Conservation (phyloP, 2,113 vertebrate genomes). For the Rafetus swinhoei region DNA sequence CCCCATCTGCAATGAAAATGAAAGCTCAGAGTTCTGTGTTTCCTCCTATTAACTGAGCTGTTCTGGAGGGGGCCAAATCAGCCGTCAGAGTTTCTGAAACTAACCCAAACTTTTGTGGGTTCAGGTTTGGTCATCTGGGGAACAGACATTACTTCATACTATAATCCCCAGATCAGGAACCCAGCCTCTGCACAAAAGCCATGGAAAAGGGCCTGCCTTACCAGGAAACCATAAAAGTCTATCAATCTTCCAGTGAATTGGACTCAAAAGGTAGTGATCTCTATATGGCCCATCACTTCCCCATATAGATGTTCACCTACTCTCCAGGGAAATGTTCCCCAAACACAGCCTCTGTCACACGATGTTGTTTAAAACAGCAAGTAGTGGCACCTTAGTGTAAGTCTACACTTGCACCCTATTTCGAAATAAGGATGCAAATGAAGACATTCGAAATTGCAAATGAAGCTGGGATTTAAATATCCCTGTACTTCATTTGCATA, state of each 20-base stretch:
- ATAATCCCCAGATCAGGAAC: neutral
- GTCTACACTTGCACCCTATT: no score
- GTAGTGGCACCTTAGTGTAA: no score
- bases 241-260: neutral
- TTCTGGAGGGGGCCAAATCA: rapidly evolving
- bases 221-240: neutral
- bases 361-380: no score
- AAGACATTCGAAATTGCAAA: no score
- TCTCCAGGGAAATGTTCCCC: neutral
- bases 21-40: neutral
- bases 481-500: no score
- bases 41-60: neutral
- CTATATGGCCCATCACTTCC: neutral
- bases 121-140: neutral
- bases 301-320: neutral
- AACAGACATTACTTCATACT: neutral
- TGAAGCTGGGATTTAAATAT: no score
- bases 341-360: neutral
- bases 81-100: neutral
- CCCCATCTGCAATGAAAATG: neutral
- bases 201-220: neutral
- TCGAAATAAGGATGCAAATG: neutral
- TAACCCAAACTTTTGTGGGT: neutral
- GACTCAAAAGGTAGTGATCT: neutral
- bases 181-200: neutral